These are phyloP conservation scores for Tarsius wallacei DNA, from an alignment of 2,797 vertebrate genomes.

Conservation along the genomic window DNA sequence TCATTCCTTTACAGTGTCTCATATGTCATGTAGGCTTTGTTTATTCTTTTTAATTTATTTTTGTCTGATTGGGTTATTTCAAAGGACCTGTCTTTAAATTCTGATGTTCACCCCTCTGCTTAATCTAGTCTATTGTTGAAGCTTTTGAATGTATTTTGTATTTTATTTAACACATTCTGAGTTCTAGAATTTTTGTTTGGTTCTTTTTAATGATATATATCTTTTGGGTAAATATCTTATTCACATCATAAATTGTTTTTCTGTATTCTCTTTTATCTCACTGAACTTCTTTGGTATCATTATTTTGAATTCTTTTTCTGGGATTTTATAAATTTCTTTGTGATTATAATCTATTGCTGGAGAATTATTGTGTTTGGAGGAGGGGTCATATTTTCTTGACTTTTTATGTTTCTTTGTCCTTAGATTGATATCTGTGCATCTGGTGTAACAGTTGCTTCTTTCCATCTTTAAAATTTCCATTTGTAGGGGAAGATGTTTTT, in stretches of 20 bases:
- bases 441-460: not conserved
- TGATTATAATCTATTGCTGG: not conserved
- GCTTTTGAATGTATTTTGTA: not conserved
- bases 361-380: not conserved
- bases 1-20: not conserved
- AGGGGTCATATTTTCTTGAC: not conserved
- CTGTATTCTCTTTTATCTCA: not conserved
- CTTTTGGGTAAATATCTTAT: not conserved
- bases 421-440: not conserved
- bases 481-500: not conserved
- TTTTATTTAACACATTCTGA: not conserved
- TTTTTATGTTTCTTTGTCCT: not conserved
- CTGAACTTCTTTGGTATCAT: not conserved
- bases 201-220: not conserved
- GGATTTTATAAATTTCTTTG: not conserved
- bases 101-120: not conserved
- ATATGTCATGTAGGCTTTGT: not conserved
- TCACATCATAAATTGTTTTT: not conserved
- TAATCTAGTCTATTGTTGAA: not conserved
- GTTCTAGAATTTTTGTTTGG: not conserved
- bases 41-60: not conserved
- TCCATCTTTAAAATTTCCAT: not conserved
- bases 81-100: not conserved
- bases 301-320: not conserved
- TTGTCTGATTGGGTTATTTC: not conserved